phyloP scores from a whole-genome alignment of 2,113 vertebrate genomes.

The Anoura caudifer region DNA sequence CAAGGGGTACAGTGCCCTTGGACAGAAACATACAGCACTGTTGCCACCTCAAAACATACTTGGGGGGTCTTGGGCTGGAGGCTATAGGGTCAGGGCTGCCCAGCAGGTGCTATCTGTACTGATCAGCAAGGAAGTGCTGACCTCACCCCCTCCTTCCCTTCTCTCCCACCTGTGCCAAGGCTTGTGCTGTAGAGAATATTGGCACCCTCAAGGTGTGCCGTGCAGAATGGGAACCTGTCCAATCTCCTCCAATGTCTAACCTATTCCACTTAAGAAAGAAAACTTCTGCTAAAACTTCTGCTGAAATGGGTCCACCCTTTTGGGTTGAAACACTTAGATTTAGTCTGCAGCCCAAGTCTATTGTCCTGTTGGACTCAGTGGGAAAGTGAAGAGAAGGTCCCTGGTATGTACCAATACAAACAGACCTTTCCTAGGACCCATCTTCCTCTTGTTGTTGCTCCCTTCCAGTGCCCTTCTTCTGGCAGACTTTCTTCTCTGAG shows the following conservation, averaged over 20 bases:
- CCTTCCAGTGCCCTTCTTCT: not conserved
- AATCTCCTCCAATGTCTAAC: not conserved
- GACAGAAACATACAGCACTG: not conserved
- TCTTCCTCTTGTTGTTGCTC: not conserved
- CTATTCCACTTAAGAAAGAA: not conserved
- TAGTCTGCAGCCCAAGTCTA: not conserved
- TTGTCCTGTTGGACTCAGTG: not conserved
- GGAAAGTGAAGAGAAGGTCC: no score
- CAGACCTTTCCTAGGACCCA: fast-evolving
- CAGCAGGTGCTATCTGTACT: not conserved
- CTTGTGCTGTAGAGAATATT: fast-evolving
- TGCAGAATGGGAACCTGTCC: no score
- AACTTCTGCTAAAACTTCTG: not conserved
- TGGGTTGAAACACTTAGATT: not conserved
- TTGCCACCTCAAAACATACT: no score
- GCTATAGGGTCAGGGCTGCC: not conserved
- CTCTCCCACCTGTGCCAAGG: no score
- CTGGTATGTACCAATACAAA: no score
- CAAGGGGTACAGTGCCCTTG: not conserved
- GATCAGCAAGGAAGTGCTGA: not conserved
- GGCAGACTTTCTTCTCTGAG: not conserved
- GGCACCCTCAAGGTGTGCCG: not conserved
- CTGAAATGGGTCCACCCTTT: not conserved
- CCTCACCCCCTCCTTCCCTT: not conserved
- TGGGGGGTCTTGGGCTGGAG: no score